A percentile compares a stretch with the other conserved stretches of the same genome.
Conservation (phyloP, 2,888 invertebrate species). For the Eilema griseolum region DNA sequence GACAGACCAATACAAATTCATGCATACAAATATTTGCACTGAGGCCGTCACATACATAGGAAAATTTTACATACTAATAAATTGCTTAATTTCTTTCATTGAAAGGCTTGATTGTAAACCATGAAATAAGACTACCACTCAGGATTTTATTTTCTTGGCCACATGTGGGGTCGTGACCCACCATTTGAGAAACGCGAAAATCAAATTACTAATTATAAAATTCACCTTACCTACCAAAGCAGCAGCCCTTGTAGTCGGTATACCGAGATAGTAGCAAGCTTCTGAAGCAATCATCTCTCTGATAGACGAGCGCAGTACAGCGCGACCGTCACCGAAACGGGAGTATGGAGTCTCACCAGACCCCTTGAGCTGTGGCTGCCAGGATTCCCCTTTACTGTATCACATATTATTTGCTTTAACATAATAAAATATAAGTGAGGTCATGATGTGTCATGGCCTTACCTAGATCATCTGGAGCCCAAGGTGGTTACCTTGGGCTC, state of each 20-base stretch:
- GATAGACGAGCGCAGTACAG: slow-evolving; percentile 89
- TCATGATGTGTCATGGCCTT: not conserved
- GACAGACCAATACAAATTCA: too few species aligned
- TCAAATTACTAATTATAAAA: not conserved
- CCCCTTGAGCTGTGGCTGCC: slow-evolving; percentile 90
- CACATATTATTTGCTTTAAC: not conserved
- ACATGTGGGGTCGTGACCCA: too few species aligned
- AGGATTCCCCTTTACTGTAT: slow-evolving; percentile 83
- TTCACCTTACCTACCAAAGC: slow-evolving; percentile 83
- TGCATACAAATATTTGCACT: too few species aligned
- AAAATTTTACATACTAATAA: too few species aligned
- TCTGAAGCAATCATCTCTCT: slow-evolving; percentile 89
- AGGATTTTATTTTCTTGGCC: too few species aligned
- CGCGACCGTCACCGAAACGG: slow-evolving; percentile 89
- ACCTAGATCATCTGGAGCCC: too few species aligned
- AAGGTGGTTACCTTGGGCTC: too few species aligned
- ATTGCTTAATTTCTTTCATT: too few species aligned
- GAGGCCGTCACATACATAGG: too few species aligned
- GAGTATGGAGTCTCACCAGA: slow-evolving; percentile 90
- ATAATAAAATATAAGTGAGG: not conserved
- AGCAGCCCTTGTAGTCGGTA: slow-evolving; percentile 79
- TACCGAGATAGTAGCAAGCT: slow-evolving; percentile 80
- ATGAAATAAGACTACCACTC: too few species aligned
- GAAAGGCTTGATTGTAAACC: too few species aligned
- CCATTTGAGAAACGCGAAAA: too few species aligned